phyloP scores from a whole-genome alignment of 37 sponge, comb jelly and placozoan species.

The Agelas oroides region DNA sequence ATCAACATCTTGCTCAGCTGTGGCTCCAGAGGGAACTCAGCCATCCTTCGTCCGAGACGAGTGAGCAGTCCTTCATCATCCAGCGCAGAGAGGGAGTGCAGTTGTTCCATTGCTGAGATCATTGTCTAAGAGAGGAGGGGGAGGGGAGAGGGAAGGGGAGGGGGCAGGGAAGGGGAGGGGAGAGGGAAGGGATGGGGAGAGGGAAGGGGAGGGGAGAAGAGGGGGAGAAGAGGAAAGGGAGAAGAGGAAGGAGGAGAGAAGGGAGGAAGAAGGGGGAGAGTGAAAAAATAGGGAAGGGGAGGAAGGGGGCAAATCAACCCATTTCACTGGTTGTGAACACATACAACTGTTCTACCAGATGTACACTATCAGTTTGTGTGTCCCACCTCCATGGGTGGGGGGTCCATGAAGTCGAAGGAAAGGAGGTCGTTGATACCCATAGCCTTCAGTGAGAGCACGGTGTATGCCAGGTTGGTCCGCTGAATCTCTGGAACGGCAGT shows the following conservation, averaged over 20 bases:
- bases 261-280: background rate
- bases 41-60: slow-evolving; percentile 92
- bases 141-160: too few species aligned
- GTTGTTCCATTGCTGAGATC: slow-evolving; percentile 96
- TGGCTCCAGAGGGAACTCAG: slow-evolving; percentile 98
- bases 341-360: too few species aligned
- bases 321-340: too few species aligned
- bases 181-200: background rate
- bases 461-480: slow-evolving; percentile 94
- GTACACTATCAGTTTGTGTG: too few species aligned
- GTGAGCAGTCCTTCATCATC: slow-evolving; percentile 97
- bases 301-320: too few species aligned
- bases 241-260: too few species aligned
- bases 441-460: slow-evolving; percentile 92
- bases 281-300: too few species aligned
- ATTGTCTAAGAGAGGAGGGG: too few species aligned
- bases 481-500: slow-evolving; percentile 99
- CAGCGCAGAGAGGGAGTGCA: slow-evolving; percentile 93
- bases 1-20: slow-evolving; percentile 95
- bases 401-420: slow-evolving; percentile 99
- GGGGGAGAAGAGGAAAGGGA: too few species aligned
- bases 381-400: slow-evolving; percentile 94
- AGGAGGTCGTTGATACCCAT: slow-evolving; percentile 98
- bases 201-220: background rate
- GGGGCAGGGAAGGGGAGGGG: too few species aligned